Percentiles rank a stretch among this genome's conserved stretches.
Conservation (phyloP, 2,113 vertebrate genomes). For the Pygoscelis antarcticus region DNA sequence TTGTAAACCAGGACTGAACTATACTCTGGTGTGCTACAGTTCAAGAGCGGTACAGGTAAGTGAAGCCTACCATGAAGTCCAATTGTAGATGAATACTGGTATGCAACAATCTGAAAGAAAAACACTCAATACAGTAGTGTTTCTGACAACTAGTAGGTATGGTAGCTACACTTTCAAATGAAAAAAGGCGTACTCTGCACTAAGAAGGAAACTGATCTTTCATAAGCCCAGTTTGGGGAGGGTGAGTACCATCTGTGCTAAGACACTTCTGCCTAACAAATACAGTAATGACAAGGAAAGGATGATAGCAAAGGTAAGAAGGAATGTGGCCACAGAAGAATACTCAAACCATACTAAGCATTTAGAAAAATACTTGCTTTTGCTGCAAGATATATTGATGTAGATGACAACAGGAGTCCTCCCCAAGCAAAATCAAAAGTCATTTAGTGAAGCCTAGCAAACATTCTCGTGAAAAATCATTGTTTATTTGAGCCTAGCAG, state of each 20-base stretch:
- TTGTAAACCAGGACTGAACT: not conserved
- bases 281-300: not conserved
- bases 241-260: not conserved
- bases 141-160: not conserved
- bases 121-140: not conserved
- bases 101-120: not conserved
- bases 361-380: not conserved
- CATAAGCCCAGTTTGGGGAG: accelerated
- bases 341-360: not conserved
- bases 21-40: not conserved
- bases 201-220: not conserved
- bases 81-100: not conserved
- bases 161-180: not conserved
- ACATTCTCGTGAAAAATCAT: not conserved
- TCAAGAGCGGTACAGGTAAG: not conserved
- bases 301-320: not conserved
- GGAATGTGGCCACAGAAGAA: not conserved
- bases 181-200: accelerated
- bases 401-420: accelerated
- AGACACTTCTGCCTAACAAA: not conserved
- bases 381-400: not conserved
- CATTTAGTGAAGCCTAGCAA: not conserved
- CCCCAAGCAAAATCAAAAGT: not conserved
- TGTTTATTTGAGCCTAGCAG: not conserved
- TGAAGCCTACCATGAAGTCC: accelerated